Evolutionary conservation across 2,888 invertebrate species (phyloP), one percentile per base, ranked within the genome.

Genomic region (Nomada flava): DNA sequence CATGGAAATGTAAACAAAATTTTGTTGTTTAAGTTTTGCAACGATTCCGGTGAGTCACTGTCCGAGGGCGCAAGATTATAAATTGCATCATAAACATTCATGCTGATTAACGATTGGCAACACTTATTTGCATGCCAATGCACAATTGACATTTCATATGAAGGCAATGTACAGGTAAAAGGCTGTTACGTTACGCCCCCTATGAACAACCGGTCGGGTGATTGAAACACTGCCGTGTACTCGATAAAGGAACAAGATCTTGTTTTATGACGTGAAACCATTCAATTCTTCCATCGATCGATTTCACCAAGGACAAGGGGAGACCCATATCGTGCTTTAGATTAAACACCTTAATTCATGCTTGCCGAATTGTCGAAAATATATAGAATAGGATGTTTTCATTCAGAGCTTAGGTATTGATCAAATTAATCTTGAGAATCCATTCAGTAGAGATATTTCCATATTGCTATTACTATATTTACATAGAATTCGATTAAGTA

Each of bases 241-340:
- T 23, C 70, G 26, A 75, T 55, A 70, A 69, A 44, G 55, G 52
- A 77, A 70, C 20, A 75, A 75, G 29, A 80, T 80, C 68, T 69
- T 55, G 59, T 76, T 68, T 72, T 67, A 71, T 76, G 67, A 59
- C 68, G 47, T 15, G 74, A 82, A 76, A 77, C 80, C 77, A 80
- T 82, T 82, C 77, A 82, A 74, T 77, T 76, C 70, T 82, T 71
- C 53, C 67, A 60, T 29, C 77, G 70, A 84, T 84, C 83, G 82
- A 84, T 84, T 73, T 47, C 15, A 15, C 20, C 83, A 84, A 84
- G 83, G 80, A 65, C 82, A 65, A 73, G 42, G 50, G 15, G 20
- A 18, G 36, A 79, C 62, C 36, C 36, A 36, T 83, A 83, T 79
- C 78, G 26, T 53, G 13, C 18, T 71, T 65, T 68, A 70, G 50